Evolutionary conservation across 2,888 invertebrate species (phyloP).

Genomic region (Tipula vernalis): DNA sequence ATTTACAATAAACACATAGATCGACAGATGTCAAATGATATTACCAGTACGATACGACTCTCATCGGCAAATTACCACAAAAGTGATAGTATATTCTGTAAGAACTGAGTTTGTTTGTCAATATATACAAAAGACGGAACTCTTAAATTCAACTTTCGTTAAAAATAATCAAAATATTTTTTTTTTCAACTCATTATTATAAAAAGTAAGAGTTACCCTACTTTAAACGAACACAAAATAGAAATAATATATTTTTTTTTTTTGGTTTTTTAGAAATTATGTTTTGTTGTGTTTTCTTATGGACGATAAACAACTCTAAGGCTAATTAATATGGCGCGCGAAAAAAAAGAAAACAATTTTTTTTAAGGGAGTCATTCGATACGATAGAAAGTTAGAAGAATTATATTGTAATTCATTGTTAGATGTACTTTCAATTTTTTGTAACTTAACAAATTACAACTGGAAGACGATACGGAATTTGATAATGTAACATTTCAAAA

Average conservation of each 20-base stretch:
- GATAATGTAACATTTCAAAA: too few species aligned
- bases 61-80: neutral
- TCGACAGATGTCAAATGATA: too few species aligned
- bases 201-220: neutral
- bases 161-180: neutral
- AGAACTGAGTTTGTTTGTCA: neutral
- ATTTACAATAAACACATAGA: too few species aligned
- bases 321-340: neutral
- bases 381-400: neutral
- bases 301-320: neutral
- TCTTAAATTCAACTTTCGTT: neutral
- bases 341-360: neutral
- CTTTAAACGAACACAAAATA: neutral
- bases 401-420: neutral
- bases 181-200: neutral
- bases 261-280: neutral
- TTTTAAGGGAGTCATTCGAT: neutral
- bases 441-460: too few species aligned
- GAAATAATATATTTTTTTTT: neutral
- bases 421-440: too few species aligned
- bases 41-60: neutral
- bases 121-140: neutral
- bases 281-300: neutral
- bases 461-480: too few species aligned
- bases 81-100: neutral